Evolutionary conservation across 2,797 vertebrate genomes (phyloP).

Genomic region (Carcharodon carcharias): DNA sequence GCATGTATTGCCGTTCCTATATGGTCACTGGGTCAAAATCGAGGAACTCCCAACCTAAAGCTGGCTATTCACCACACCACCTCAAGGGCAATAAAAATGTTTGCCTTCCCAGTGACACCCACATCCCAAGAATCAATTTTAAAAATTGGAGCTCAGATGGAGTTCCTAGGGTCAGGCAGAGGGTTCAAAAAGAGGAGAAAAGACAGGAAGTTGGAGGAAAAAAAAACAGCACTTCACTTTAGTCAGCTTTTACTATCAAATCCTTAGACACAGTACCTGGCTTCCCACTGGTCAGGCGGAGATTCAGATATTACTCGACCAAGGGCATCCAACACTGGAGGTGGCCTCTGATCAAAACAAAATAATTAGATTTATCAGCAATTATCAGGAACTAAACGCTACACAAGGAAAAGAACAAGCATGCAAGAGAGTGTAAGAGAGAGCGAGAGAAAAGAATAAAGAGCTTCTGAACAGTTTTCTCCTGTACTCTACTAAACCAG

Average conservation of each 20-base stretch:
- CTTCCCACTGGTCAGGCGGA: slow-evolving; percentile 96
- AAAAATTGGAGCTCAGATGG: neutral
- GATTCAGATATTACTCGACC: slow-evolving; percentile 93
- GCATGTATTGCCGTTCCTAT: neutral
- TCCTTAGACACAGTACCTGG: slow-evolving; percentile 65
- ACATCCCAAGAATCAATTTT: neutral
- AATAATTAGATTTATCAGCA: neutral
- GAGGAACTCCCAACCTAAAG: neutral
- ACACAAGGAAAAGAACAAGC: slow-evolving; percentile 26
- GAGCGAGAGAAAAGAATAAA: neutral
- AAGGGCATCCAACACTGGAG: slow-evolving; percentile 87
- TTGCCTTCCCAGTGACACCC: neutral
- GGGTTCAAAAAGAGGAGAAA: neutral
- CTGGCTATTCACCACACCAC: neutral
- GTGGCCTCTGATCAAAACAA: slow-evolving; percentile 70
- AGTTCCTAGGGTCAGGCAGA: neutral
- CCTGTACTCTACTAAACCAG: neutral
- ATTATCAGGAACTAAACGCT: neutral
- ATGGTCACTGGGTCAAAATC: neutral
- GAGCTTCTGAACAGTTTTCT: neutral
- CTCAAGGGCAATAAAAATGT: neutral
- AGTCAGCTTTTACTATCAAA: neutral
- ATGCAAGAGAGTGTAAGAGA: neutral
- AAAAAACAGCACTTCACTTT: neutral
- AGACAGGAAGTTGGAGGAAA: neutral